phyloP scores from a whole-genome alignment of 2,888 invertebrate species.

The Hedychridium roseum region DNA sequence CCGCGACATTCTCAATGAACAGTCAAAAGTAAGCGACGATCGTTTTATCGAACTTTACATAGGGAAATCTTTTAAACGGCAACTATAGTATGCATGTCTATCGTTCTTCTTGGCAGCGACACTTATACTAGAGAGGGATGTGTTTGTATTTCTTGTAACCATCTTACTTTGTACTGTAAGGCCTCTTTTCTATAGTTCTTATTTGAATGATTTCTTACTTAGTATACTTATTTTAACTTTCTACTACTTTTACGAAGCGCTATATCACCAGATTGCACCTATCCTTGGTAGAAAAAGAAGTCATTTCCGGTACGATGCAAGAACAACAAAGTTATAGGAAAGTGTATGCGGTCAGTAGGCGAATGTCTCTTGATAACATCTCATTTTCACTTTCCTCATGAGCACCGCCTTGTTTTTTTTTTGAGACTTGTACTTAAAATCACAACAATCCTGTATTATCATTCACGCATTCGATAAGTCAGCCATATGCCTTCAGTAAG shows the following conservation, averaged over 20 bases:
- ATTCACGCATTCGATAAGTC: too few relatives aligned
- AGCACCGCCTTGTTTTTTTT: too few relatives aligned
- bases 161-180: slow-evolving; percentile 56
- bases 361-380: too few relatives aligned
- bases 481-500: too few relatives aligned
- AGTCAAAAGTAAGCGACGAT: slow-evolving; percentile 25
- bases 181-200: slow-evolving; percentile 54
- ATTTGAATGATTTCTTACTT: slow-evolving; percentile 56
- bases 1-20: slow-evolving; percentile 32
- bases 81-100: slow-evolving; percentile 30
- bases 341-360: too few relatives aligned
- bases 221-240: slow-evolving; percentile 57
- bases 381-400: too few relatives aligned
- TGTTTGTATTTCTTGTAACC: slow-evolving; percentile 61
- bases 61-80: slow-evolving; percentile 31
- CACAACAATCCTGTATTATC: too few relatives aligned
- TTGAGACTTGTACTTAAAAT: too few relatives aligned
- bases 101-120: slow-evolving; percentile 49
- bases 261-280: slow-evolving; percentile 22
- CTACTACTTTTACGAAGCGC: slow-evolving; percentile 46
- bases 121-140: slow-evolving; percentile 54
- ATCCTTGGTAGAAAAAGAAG: slow-evolving; percentile 25
- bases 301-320: too few relatives aligned
- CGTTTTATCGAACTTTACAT: slow-evolving; percentile 37
- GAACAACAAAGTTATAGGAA: too few relatives aligned